Evolutionary conservation across 1,140 invertebrate genomes (phyloP).

Genomic region (Manduca sexta): DNA sequence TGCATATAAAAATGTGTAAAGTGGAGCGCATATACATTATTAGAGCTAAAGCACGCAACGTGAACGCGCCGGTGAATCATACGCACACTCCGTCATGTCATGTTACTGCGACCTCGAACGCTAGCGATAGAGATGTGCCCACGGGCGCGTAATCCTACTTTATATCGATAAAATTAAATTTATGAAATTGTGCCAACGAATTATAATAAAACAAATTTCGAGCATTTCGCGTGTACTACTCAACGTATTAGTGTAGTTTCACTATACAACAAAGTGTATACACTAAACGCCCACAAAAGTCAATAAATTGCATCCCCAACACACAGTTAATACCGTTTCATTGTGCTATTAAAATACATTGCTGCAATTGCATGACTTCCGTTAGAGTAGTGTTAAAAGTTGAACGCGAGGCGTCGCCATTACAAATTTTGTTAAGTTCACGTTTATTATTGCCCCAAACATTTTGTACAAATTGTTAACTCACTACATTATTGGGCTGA

Average conservation of each 20-base stretch:
- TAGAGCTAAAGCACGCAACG: conserved; percentile 11
- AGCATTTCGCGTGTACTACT: too few species aligned
- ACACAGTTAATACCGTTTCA: conserved; percentile 26
- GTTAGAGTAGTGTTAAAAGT: conserved; percentile 10
- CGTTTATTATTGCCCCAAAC: conserved; percentile 1
- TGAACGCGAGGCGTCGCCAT: background rate
- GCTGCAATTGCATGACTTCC: conserved; percentile 33
- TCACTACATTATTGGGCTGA: too few species aligned
- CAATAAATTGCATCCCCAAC: conserved; percentile 26
- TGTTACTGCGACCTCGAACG: conserved; percentile 50
- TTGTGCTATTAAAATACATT: conserved; percentile 37
- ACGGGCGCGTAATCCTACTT: too few species aligned
- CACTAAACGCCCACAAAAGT: conserved; percentile 21
- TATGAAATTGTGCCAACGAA: too few species aligned
- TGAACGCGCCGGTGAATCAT: conserved; percentile 44
- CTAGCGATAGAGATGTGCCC: conserved; percentile 29
- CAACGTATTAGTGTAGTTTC: background rate
- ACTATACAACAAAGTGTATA: conserved; percentile 17
- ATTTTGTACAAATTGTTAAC: background rate
- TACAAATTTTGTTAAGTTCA: conserved; percentile 9
- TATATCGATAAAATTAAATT: too few species aligned
- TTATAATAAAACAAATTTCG: too few species aligned
- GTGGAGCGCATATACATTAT: background rate
- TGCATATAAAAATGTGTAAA: conserved; percentile 6
- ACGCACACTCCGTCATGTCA: conserved; percentile 46